Evolutionary conservation across 1,140 invertebrate species (phyloP).

Genomic region (Neodiprion virginianus): DNA sequence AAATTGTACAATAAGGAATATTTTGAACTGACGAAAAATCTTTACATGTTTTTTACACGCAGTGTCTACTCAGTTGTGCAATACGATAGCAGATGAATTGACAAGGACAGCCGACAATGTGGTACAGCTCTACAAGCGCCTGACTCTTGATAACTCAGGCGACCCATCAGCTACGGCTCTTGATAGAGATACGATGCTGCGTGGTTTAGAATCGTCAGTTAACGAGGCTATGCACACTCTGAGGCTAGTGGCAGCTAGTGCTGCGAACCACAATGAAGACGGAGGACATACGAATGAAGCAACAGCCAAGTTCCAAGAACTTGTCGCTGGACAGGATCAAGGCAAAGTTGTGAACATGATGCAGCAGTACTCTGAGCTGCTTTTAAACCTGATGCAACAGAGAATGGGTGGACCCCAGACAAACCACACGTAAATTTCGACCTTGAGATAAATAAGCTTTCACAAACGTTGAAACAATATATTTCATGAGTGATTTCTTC

Average conservation of each 20-base stretch:
- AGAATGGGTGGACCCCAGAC: conserved; percentile 60
- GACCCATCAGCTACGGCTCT: conserved; percentile 42
- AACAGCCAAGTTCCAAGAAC: conserved; percentile 51
- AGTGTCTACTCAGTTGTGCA: conserved; percentile 71
- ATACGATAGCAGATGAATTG: conserved; percentile 69
- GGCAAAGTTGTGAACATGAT: conserved; percentile 67
- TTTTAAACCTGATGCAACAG: conserved; percentile 69
- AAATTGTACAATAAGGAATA: background rate
- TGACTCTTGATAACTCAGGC: conserved; percentile 57
- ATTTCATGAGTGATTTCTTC: background rate
- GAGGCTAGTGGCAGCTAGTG: conserved; percentile 47
- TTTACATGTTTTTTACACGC: conserved; percentile 37
- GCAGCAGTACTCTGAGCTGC: conserved; percentile 71
- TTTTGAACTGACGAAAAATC: background rate
- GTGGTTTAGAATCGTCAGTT: conserved; percentile 53
- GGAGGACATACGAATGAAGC: conserved; percentile 49
- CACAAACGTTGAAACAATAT: background rate
- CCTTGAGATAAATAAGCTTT: background rate
- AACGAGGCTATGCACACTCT: conserved; percentile 57
- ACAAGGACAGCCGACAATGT: conserved; percentile 71
- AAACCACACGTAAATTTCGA: conserved; percentile 48
- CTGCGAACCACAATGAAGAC: conserved; percentile 36
- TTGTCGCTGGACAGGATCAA: conserved; percentile 56
- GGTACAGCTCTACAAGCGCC: conserved; percentile 68
- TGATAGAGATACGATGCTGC: conserved; percentile 55